Base-by-base conservation (phyloP, 2,113 vertebrate species). In the Romanogobio albipinnatus region DNA sequence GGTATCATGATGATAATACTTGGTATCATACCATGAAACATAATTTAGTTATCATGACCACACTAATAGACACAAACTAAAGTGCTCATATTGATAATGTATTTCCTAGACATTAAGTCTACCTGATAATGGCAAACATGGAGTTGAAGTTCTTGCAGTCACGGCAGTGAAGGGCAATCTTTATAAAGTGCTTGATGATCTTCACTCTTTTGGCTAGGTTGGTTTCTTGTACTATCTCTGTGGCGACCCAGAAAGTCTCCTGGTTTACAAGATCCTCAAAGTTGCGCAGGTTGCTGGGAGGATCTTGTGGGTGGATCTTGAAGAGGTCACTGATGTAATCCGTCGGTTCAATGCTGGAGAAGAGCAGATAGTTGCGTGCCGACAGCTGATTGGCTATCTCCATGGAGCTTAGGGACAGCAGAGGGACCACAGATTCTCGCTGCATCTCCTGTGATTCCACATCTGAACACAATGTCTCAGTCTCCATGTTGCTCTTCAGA, bases 111-210 rank as follows among this genome's bases (percentile, higher is more conserved):
- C 19, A 56, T 22, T 9, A 26, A 49, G 51, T 3, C 49, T 91
- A 99, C 98, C 98, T 99, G 92, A 99, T 99, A 87, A 99, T 98
- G 80, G 98, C 98, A 88, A 99, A 99, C 97, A 99, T 99, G 0
- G 98, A 99, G 94, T 97, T 99, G 93, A 99, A 99, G 93, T 99
- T 99, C 94, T 99, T 99, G 97, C 98, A 99, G 87, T 99, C 98
- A 77, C 97, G 94, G 88, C 98, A 99, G 91, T 99, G 98, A 7
- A 99, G 92, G 0, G 98, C 98, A 82, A 99, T 99, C 93, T 99
- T 99, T 92, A 99, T 96, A 92, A 99, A 99, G 92, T 99, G 98
- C 90, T 99, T 99, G 86, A 99, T 93, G 71, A 95, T 98, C 93
- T 99, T 99, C 96, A 98, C 97, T 88, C 97, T 95, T 86, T 99